Base-by-base conservation (phyloP, 2,888 invertebrate genomes). In the Ashinkailepas kermadecensis region DNA sequence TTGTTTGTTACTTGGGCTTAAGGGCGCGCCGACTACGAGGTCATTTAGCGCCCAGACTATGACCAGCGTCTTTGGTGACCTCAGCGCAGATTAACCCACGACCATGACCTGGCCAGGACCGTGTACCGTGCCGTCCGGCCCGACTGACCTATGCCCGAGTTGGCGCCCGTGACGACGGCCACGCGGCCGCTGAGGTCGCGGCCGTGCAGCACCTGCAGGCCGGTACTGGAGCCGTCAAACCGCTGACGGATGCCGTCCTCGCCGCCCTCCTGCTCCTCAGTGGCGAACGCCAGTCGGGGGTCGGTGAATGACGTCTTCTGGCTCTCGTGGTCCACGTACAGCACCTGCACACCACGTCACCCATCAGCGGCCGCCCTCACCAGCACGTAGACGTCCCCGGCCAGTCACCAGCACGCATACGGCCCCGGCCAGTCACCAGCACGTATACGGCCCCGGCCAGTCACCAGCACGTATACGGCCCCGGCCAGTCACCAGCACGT, bases 251-350 rank as follows among this genome's bases (percentile, higher is more conserved):
- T 92, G 87, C 93, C 92, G 21, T 87, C 90, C 0, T 91, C 90
- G 86, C 92, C 91, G n/a, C 57, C 78, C 57, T 78, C 92, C 84
- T 92, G 92, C 85, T 94, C 93, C 88, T 96, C 95, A 3, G 92
- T 91, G 25, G 97, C 95, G 89, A 96, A 98, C 0, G 97, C 97
- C 83, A 97, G 88, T 83, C 97, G 90, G 6, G 98, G 97, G 89
- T 98, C 97, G 0, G 94, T 93, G 86, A 93, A 94, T 0, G 96
- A 96, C 62, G 93, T 94, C 83, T 92, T 91, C 78, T 92, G 91
- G 86, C 94, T 94, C 85, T 92, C 91, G 85, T 93, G 92, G 85
- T 96, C 93, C 7, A 93, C 89, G 87, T 93, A 97, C 83, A 94
- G 87, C 6, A 92, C 90, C 86, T 92, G 74, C 39, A 39, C 39